Conservation (phyloP, 1,140 invertebrate genomes). For the Drosophila equinoxialis region DNA sequence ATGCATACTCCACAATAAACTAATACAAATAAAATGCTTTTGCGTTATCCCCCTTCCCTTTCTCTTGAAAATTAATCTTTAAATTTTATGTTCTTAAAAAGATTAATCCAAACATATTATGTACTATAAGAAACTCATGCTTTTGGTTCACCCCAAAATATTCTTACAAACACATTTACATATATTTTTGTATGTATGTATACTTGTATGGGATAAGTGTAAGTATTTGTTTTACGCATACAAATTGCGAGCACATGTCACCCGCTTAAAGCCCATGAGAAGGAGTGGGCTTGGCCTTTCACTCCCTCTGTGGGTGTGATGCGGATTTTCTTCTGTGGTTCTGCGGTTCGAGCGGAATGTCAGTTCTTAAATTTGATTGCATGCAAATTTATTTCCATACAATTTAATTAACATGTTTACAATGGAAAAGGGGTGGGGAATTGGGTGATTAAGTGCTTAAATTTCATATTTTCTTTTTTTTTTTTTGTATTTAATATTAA, state of each 20-base stretch:
- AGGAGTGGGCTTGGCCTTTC: slow-evolving; percentile 22
- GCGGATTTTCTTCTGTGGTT: slow-evolving; percentile 47
- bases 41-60: too few species aligned
- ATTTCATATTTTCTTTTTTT: slow-evolving; percentile 24
- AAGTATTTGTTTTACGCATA: slow-evolving; percentile 60
- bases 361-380: slow-evolving; percentile 48
- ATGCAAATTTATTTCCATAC: slow-evolving; percentile 53
- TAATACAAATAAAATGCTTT: too few species aligned
- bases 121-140: too few species aligned
- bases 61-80: too few species aligned
- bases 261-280: slow-evolving; percentile 26
- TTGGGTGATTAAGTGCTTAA: slow-evolving; percentile 44
- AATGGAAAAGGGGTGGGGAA: background rate
- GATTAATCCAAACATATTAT: too few species aligned
- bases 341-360: slow-evolving; percentile 4
- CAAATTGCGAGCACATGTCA: slow-evolving; percentile 68
- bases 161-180: background rate
- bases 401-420: slow-evolving; percentile 60
- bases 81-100: too few species aligned
- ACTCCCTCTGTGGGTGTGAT: slow-evolving; percentile 7
- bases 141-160: slow-evolving; percentile 6
- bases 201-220: slow-evolving; percentile 19
- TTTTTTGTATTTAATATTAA: slow-evolving; percentile 11
- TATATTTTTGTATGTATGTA: too few species aligned
- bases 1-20: too few species aligned